Conservation (phyloP, 2,113 vertebrate species). For the Platichthys stellatus region DNA sequence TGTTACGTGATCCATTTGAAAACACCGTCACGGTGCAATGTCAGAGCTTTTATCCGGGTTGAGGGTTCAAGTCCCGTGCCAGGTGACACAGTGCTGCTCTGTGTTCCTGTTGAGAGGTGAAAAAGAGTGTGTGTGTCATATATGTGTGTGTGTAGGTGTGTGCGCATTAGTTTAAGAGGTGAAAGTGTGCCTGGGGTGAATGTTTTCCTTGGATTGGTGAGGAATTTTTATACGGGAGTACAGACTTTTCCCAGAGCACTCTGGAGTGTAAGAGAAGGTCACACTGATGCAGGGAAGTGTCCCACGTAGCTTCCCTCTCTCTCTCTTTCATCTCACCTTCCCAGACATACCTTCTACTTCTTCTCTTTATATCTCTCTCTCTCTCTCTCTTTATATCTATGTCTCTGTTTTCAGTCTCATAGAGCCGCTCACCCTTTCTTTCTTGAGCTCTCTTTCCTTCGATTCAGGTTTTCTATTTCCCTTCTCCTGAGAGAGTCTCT, state of each 20-base stretch:
- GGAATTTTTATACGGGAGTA: slow-evolving; percentile 73
- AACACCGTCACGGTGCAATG: slow-evolving; percentile 56
- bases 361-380: slow-evolving; percentile 1
- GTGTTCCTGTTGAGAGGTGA: slow-evolving; percentile 62
- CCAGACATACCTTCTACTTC: slow-evolving; percentile 35
- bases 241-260: slow-evolving; percentile 67
- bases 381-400: neutral
- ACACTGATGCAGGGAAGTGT: slow-evolving; percentile 54
- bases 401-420: neutral
- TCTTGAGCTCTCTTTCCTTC: slow-evolving; percentile 24
- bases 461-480: neutral
- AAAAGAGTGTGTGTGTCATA: slow-evolving; percentile 29
- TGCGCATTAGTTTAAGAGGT: slow-evolving; percentile 52
- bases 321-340: slow-evolving; percentile 60
- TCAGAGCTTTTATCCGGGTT: slow-evolving; percentile 54
- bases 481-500: slow-evolving; percentile 40
- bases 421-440: slow-evolving; percentile 15
- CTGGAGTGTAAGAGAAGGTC: slow-evolving; percentile 59
- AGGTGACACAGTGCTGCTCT: slow-evolving; percentile 68
- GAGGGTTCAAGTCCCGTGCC: slow-evolving; percentile 61
- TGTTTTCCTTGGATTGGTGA: slow-evolving; percentile 76
- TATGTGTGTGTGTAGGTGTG: slow-evolving; percentile 11
- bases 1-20: slow-evolving; percentile 65
- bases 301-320: slow-evolving; percentile 44
- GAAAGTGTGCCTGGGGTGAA: slow-evolving; percentile 71